Evolutionary conservation across 1,140 invertebrate species (phyloP), one percentile per base, ranked within the genome.

Genomic region (Bombus breviceps): DNA sequence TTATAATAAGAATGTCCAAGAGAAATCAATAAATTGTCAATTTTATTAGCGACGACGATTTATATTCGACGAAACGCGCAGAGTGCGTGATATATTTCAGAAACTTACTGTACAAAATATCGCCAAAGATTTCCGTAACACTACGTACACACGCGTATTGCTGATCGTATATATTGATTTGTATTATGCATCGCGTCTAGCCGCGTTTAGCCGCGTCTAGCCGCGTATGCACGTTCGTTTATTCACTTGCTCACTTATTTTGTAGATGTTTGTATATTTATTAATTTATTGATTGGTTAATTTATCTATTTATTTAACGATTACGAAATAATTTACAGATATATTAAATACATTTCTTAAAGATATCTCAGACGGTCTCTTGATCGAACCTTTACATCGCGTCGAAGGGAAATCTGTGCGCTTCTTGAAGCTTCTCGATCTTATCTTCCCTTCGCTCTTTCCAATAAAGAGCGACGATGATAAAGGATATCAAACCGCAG

Each of bases 401-500:
- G 94, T 97, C 97, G 87, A 97, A 97, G 95, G 98, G 98, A 93
- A 99, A 99, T 93, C 97, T 96, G 92, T 98, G 97, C 8, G 98
- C 97, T 94, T 98, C 98, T 91, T 98, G 97, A 85, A 98, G 96
- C 83, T 97, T 97, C 92, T 99, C 99, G 91, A 97, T 97, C 92
- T 97, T 97, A 94, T 99, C 99, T 93, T 99, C 98, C 90, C 97
- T 96, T 92, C 98, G 97, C 95, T 99, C 99, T 93, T 98, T 98
- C 96, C 98, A 98, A 93, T 99, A 98, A 12, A 99, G 96, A 72
- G 97, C 97, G 32, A 97, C 96, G 81, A 99, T 98, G 89, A 99
- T 97, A 13, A 97, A 94, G 64, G 97, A 97, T 80, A 99, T 97
- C 72, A 99, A 96, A 73, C 97, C 95, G 93, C 99, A 99, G 6